Evolutionary conservation across 2,888 invertebrate species (phyloP), one percentile per base, ranked within the genome.

Genomic region (Limnephilus auricula): DNA sequence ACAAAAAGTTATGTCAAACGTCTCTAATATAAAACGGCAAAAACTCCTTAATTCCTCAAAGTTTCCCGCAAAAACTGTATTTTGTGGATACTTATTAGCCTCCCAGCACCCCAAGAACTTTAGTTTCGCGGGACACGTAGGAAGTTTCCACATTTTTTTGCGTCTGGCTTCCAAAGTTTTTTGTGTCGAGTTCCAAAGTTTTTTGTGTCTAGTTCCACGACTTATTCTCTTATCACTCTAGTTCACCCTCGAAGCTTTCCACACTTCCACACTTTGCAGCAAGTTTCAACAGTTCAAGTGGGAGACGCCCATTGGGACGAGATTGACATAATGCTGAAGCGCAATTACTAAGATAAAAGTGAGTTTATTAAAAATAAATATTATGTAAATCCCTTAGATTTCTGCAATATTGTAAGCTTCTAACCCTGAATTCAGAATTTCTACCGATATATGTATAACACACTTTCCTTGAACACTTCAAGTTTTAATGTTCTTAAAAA

Each of bases 11-110:
- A 34, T 31, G 31, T 82, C 82, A 32, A 82, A 31, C 82, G 31
- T 18, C 50, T 65, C 50, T 65, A 65, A 65, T 65, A 65, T 31
- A 82, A 84, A 37, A 84, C 37, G 37, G 37, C 30, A 87, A 87
- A 87, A 65, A 32, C 50, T 31, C 87, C 31, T 65, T 65, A 65
- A 87, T 65, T 87, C 37, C 30, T 65, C 87, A 87, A 87, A 87
- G 50, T 87, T 65, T 65, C 9, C 65, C 50, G 30, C 31, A 87
- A 87, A 87, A 87, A 87, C 18, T 65, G 65, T 30, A 34, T 65
- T n/a, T 65, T 18, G 18, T n/a, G 87, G 87, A 87, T 87, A 87
- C 87, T 87, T 87, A 87, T 87, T 87, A 87, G 87, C 50, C n/a
- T 30, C 13, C 85, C 65, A 50, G 87, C 45, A 18, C 34, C 65